These are phyloP conservation scores for Osedax frankpressi DNA, from an alignment of 2,888 invertebrate genomes.

Conservation along the genomic window DNA sequence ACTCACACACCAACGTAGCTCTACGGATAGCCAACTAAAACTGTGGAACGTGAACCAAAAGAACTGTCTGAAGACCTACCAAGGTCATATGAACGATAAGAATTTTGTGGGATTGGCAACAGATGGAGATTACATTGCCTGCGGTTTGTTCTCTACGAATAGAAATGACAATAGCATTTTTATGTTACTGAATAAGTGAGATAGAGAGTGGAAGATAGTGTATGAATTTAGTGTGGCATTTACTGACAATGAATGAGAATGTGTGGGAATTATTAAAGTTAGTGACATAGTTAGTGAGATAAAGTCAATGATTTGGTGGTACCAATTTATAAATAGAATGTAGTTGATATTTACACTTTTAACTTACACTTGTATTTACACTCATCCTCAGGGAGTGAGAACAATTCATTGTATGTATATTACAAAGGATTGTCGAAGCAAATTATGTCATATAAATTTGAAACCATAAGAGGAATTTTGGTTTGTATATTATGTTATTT, in stretches of 20 bases:
- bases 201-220: no score
- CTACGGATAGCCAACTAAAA: constrained; percentile 77
- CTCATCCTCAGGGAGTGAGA: constrained; percentile 62
- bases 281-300: no score
- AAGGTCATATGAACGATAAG: constrained; percentile 84
- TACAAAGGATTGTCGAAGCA: constrained; percentile 77
- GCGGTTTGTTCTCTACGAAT: constrained; percentile 57
- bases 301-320: no score
- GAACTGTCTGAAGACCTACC: constrained; percentile 69
- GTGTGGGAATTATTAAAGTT: no score
- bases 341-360: no score
- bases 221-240: no score
- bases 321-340: no score
- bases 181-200: no score
- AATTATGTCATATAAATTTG: constrained; percentile 73
- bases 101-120: constrained; percentile 88
- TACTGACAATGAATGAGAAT: no score
- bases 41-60: constrained; percentile 69
- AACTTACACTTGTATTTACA: background rate
- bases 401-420: constrained; percentile 80
- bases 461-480: constrained; percentile 60
- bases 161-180: no score
- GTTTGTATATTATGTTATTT: background rate
- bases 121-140: constrained; percentile 79
- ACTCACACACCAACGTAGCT: no score